Evolutionary conservation across 2,113 vertebrate genomes (phyloP).

Genomic region (Microcebus lehilahytsara): DNA sequence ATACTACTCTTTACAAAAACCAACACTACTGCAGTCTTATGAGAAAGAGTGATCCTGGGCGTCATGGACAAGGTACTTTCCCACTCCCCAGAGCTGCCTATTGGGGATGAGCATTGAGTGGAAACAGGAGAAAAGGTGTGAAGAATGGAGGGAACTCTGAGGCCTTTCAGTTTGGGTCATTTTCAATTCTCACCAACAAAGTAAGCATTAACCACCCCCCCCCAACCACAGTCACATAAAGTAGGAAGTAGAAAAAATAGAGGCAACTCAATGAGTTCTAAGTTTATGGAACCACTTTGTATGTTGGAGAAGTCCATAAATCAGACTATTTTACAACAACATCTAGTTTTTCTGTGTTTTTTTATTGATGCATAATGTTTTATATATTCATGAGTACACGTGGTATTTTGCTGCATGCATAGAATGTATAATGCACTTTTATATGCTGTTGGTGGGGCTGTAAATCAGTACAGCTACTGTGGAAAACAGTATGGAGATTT

Average conservation of each 20-base stretch:
- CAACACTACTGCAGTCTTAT: not conserved
- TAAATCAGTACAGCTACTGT: not conserved
- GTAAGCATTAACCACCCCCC: not conserved
- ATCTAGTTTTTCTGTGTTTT: not conserved
- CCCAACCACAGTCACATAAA: not conserved
- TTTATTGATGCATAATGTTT: not conserved
- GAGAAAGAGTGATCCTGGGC: not conserved
- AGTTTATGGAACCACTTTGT: not conserved
- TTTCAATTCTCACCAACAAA: not conserved
- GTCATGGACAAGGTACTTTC: not conserved
- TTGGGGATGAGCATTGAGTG: not conserved
- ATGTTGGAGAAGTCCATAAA: not conserved
- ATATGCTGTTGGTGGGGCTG: not conserved
- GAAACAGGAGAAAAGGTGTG: not conserved
- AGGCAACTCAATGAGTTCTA: not conserved
- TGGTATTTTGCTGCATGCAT: not conserved
- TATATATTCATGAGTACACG: not conserved
- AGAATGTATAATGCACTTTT: not conserved
- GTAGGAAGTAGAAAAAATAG: not conserved
- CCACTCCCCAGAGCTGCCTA: not conserved
- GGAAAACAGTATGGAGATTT: not conserved
- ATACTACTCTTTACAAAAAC: not conserved
- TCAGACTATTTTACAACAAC: not conserved
- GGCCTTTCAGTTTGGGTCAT: not conserved
- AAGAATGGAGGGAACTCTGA: not conserved